These are phyloP conservation scores for Drosophila borborema DNA, from an alignment of 2,888 invertebrate species.

Conservation along the genomic window DNA sequence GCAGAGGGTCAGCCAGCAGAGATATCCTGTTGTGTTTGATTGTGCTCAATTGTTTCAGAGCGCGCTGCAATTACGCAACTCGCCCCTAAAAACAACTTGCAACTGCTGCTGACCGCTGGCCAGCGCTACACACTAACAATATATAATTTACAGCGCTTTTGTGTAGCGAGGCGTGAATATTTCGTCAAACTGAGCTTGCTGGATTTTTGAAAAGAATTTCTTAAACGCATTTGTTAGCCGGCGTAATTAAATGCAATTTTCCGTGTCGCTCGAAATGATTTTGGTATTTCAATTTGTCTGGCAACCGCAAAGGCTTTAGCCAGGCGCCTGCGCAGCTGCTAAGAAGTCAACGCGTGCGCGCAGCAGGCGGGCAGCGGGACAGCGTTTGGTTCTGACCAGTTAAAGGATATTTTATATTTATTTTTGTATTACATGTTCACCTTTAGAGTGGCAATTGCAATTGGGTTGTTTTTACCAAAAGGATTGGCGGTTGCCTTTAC, in stretches of 20 bases:
- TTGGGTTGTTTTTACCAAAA: conserved; percentile 54
- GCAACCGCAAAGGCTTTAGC: conserved; percentile 56
- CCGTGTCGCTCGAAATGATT: conserved; percentile 58
- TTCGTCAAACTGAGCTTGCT: conserved; percentile 26
- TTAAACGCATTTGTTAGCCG: conserved; percentile 73
- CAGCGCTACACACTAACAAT: conserved; percentile 60
- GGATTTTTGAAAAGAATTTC: conserved; percentile 36
- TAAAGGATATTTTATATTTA: conserved; percentile 8
- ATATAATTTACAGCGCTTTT: conserved; percentile 79
- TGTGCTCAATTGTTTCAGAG: conserved; percentile 64
- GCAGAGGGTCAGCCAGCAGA: neutral
- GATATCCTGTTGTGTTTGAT: conserved; percentile 47
- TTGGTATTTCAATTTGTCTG: conserved; percentile 72
- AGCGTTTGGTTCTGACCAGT: conserved; percentile 12
- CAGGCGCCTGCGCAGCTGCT: conserved; percentile 60
- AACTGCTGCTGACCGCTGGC: conserved; percentile 33
- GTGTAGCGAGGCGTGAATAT: conserved; percentile 80
- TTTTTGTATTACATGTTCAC: conserved; percentile 53
- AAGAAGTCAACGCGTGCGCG: conserved; percentile 69
- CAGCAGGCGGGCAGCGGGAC: conserved; percentile 50
- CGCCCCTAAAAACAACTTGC: conserved; percentile 7
- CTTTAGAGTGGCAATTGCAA: conserved; percentile 70
- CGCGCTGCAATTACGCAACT: conserved; percentile 62
- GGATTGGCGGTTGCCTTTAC: conserved; percentile 53
- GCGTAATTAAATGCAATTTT: conserved; percentile 72